Evolutionary conservation across 2,888 invertebrate genomes (phyloP).

Genomic region (Cheiracanthium punctorium): DNA sequence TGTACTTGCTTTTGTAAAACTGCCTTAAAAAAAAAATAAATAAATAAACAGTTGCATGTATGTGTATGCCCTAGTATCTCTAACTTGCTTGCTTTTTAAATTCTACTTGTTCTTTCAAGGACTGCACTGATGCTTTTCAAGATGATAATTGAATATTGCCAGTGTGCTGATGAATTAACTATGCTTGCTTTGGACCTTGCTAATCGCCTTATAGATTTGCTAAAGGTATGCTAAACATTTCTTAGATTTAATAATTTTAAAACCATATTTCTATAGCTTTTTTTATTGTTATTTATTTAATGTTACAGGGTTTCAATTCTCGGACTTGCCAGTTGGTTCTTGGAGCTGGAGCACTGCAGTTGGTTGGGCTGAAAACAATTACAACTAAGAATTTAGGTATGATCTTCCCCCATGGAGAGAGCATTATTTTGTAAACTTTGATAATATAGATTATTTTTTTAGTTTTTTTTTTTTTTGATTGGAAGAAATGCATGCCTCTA

Average conservation of each 20-base stretch:
- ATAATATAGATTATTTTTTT: no score
- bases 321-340: conserved; percentile 90
- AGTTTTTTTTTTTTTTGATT: no score
- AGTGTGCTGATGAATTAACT: conserved; percentile 85
- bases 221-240: conserved; percentile 80
- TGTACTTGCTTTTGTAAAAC: no score
- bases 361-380: conserved; percentile 94
- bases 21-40: no score
- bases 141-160: conserved; percentile 93
- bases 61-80: no score
- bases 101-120: conserved; percentile 75
- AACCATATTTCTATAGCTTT: no score
- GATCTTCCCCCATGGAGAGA: background rate
- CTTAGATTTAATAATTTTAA: background rate
- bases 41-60: no score
- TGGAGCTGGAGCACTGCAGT: conserved; percentile 96
- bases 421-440: no score
- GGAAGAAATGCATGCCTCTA: no score
- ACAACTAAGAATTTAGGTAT: conserved; percentile 92
- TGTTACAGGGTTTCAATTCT: conserved; percentile 78
- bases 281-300: no score
- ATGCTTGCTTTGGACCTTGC: conserved; percentile 87
- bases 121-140: conserved; percentile 91
- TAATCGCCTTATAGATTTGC: conserved; percentile 89
- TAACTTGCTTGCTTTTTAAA: conserved; percentile 10